phyloP scores from a whole-genome alignment of 2,888 invertebrate genomes.

The Norana najaformis region DNA sequence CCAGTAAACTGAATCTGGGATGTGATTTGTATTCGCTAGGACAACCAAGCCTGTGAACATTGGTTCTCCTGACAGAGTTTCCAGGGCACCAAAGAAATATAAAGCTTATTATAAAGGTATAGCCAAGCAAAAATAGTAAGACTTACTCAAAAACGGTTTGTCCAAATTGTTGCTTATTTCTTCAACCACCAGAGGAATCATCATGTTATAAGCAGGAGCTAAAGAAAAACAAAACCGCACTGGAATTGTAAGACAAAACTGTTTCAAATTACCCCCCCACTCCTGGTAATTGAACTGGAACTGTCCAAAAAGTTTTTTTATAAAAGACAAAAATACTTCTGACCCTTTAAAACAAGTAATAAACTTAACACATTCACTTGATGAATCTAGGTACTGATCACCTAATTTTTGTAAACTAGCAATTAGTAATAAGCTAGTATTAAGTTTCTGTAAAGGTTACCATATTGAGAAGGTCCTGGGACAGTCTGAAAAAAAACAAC shows the following conservation, averaged over 20 bases:
- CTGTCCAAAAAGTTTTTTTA: too few relatives aligned
- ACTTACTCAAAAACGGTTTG: not conserved
- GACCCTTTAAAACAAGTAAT: not conserved
- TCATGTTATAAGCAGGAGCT: not conserved
- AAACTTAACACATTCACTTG: not conserved
- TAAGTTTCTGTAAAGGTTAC: not conserved
- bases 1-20: too few relatives aligned
- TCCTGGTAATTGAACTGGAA: too few relatives aligned
- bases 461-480: not conserved
- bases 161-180: not conserved
- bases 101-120: too few relatives aligned
- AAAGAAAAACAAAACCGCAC: not conserved
- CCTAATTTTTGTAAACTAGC: not conserved
- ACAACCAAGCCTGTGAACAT: too few relatives aligned
- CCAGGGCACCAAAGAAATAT: too few relatives aligned
- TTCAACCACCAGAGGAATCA: slow-evolving; percentile 13
- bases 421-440: not conserved
- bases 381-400: too few relatives aligned
- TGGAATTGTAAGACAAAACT: too few relatives aligned
- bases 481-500: not conserved
- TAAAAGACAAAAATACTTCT: too few relatives aligned
- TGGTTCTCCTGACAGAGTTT: too few relatives aligned
- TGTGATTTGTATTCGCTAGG: too few relatives aligned
- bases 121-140: not conserved
- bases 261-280: too few relatives aligned